phyloP scores from a whole-genome alignment of 2,888 invertebrate genomes.

The Lottia gigantea region DNA sequence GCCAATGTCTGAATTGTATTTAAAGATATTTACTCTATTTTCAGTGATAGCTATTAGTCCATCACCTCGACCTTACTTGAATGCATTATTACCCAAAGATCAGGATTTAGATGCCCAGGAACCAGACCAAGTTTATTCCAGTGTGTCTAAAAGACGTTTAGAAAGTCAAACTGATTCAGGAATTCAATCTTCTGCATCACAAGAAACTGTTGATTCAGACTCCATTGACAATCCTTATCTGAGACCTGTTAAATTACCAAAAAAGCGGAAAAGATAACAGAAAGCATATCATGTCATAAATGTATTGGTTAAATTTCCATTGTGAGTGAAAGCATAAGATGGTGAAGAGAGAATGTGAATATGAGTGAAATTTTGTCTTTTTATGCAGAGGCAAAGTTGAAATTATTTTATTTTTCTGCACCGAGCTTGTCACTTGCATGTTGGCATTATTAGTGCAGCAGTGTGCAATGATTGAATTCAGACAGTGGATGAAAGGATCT shows the following conservation, averaged over 20 bases:
- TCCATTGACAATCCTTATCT: slow-evolving; percentile 82
- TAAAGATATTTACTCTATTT: slow-evolving; percentile 53
- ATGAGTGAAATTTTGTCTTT: no score
- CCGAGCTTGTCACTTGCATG: no score
- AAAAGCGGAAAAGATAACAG: slow-evolving; percentile 21
- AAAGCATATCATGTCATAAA: neutral
- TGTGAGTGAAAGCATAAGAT: no score
- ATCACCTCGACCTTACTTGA: slow-evolving; percentile 81
- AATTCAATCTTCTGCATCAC: slow-evolving; percentile 16
- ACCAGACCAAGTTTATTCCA: slow-evolving; percentile 32
- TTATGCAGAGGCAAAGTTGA: no score
- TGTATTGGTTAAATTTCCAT: no score
- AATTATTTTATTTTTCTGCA: no score
- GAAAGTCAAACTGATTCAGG: slow-evolving; percentile 22
- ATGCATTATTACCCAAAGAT: slow-evolving; percentile 89
- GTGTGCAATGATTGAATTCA: no score
- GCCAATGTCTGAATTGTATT: neutral
- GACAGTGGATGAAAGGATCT: no score
- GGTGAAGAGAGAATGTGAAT: no score
- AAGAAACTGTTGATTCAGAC: slow-evolving; percentile 68
- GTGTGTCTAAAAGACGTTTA: slow-evolving; percentile 35
- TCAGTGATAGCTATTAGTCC: slow-evolving; percentile 90
- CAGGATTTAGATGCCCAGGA: slow-evolving; percentile 91
- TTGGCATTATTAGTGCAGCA: no score
- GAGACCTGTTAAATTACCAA: slow-evolving; percentile 71